These are phyloP conservation scores for Drosophila algonquin DNA, from an alignment of 2,888 invertebrate species.

Conservation along the genomic window DNA sequence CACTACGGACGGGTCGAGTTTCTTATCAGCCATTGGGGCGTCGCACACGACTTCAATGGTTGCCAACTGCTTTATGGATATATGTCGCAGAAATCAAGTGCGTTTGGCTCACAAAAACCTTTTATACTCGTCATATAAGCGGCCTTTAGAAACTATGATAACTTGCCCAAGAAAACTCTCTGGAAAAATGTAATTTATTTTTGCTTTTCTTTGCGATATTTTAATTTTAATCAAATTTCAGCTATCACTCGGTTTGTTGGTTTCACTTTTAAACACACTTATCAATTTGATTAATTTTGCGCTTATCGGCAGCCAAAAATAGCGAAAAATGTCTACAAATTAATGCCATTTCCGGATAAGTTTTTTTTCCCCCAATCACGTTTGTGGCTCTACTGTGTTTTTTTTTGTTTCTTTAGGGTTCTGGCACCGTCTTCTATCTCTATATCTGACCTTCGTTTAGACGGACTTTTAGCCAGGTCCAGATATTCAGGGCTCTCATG, in stretches of 20 bases:
- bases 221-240: background rate
- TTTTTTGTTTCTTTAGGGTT: too few species aligned
- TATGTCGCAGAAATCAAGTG: slow-evolving; percentile 15
- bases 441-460: too few species aligned
- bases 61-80: background rate
- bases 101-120: background rate
- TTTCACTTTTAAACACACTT: background rate
- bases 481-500: too few species aligned
- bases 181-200: background rate
- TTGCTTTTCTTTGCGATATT: background rate
- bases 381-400: too few species aligned
- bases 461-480: too few species aligned
- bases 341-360: background rate
- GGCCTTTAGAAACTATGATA: slow-evolving; percentile 6
- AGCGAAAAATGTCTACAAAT: background rate
- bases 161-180: background rate
- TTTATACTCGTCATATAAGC: too few species aligned
- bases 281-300: background rate
- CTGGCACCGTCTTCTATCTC: too few species aligned
- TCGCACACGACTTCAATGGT: background rate
- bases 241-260: background rate
- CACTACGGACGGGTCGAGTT: background rate
- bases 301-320: background rate
- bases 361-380: too few species aligned
- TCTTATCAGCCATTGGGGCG: slow-evolving; percentile 2